phyloP scores from a whole-genome alignment of 2,797 vertebrate genomes.

The Anisognathus igniventris region DNA sequence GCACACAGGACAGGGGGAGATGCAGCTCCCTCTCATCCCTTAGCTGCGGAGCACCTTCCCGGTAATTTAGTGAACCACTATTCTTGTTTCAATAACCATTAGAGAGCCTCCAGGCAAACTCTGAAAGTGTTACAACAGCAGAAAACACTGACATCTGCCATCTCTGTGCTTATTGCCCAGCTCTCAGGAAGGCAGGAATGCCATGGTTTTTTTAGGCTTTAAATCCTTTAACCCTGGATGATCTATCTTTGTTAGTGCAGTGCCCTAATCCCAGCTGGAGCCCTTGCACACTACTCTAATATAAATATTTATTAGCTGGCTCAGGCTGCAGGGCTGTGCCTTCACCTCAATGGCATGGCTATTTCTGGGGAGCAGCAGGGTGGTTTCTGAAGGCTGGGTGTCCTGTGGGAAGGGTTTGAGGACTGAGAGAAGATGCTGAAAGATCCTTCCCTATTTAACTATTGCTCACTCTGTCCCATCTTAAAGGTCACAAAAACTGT shows the following conservation, averaged over 20 bases:
- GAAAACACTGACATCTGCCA: background rate
- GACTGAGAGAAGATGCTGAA: background rate
- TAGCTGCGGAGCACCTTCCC: background rate
- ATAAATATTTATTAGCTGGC: background rate
- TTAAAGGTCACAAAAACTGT: background rate
- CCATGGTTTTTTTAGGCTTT: background rate
- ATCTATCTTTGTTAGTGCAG: background rate
- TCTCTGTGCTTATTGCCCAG: background rate
- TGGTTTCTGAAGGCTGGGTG: background rate
- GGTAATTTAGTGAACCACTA: background rate
- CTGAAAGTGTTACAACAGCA: background rate
- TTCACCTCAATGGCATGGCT: background rate
- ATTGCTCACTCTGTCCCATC: background rate
- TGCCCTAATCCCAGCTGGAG: background rate
- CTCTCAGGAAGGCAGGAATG: background rate
- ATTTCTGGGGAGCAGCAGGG: background rate
- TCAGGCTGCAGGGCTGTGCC: background rate
- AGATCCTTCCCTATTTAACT: background rate
- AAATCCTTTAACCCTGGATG: slow-evolving; percentile 10
- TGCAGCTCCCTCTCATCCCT: background rate
- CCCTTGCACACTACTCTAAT: background rate
- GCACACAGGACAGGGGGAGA: rapidly evolving
- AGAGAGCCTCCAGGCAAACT: background rate
- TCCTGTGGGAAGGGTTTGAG: background rate
- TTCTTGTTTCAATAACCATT: background rate